Base-by-base conservation (phyloP, 2,113 vertebrate genomes). In the Pampusana beccarii region DNA sequence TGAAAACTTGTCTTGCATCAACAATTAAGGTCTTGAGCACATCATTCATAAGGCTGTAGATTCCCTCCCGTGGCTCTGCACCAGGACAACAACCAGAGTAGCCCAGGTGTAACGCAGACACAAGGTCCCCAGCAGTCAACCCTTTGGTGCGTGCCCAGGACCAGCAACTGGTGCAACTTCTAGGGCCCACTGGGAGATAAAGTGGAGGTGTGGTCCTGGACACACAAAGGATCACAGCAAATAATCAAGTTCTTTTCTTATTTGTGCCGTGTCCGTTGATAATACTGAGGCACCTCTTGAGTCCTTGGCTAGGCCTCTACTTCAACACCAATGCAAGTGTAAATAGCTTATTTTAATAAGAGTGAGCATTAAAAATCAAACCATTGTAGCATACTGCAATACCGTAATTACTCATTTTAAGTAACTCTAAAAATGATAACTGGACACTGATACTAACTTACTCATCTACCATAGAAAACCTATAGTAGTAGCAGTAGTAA, bases 41-140 rank as follows among this genome's bases (percentile, higher is more conserved):
- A 4, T 17, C 13, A 11, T 31, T 77, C 26, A 12, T 26, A 16
- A 69, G 15, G 17, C 13, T 31, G 13, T 20, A 38, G 44, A 72
- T 48, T 73, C 33, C 24, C 18, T 29, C 15, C 44, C 26, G 21
- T 17, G 80, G 73, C 3, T 71, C 12, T 33, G 85, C 46, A n/a
- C 38, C 40, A 50, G 8, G 11, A 65, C 5, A 48, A 46, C 38
- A 9, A 61, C 48, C 54, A 34, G 54, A 70, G 44, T 31, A 53
- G 5, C 18, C 21, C 51, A 54, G 26, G 40, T 21, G 11, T 0
- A 67, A 23, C 0, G 1, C 0, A 66, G 51, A 70, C 33, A 6
- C 50, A 62, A 70, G 24, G 33, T 57, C 15, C 24, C 40, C 60
- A 88, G 86, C 54, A 85, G 54, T 1, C 62, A 40, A 57, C 12